phyloP scores from a whole-genome alignment of 2,888 invertebrate species.

The Sinhomidia bicolor region DNA sequence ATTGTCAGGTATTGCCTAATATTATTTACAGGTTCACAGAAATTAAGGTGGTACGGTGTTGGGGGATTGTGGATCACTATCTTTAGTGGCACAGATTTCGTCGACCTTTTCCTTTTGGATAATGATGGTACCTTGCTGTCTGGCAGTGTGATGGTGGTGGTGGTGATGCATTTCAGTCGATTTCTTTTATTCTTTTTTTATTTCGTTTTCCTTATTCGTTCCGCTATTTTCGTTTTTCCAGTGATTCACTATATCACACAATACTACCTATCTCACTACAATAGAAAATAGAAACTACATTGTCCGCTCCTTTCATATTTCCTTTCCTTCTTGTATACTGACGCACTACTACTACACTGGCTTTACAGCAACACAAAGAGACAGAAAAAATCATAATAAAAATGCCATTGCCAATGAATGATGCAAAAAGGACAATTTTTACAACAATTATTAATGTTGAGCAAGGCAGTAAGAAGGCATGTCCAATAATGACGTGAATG shows the following conservation, averaged over 20 bases:
- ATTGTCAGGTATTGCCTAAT: background rate
- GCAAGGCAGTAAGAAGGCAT: constrained; percentile 12
- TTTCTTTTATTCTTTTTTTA: constrained; percentile 19
- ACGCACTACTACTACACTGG: no score
- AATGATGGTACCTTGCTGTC: constrained; percentile 67
- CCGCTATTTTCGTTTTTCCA: constrained; percentile 41
- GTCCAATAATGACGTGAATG: constrained; percentile 23
- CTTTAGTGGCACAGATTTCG: constrained; percentile 33
- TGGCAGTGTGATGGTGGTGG: constrained; percentile 27
- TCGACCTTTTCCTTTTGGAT: constrained; percentile 37
- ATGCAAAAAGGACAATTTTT: constrained; percentile 25
- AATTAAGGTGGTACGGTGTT: background rate
- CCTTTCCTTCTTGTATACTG: no score
- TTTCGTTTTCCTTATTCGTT: constrained; percentile 34
- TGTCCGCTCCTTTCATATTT: background rate
- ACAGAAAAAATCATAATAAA: constrained; percentile 15
- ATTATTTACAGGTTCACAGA: constrained; percentile 30
- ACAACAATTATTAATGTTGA: background rate
- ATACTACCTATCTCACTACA: background rate
- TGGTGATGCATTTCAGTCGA: constrained; percentile 16
- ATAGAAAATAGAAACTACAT: background rate
- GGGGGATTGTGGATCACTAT: background rate
- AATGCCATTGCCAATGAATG: background rate
- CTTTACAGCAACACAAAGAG: no score
- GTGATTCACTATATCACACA: background rate